These are phyloP conservation scores for Thinocorus orbignyianus DNA, from an alignment of 2,113 vertebrate genomes.

Conservation along the genomic window DNA sequence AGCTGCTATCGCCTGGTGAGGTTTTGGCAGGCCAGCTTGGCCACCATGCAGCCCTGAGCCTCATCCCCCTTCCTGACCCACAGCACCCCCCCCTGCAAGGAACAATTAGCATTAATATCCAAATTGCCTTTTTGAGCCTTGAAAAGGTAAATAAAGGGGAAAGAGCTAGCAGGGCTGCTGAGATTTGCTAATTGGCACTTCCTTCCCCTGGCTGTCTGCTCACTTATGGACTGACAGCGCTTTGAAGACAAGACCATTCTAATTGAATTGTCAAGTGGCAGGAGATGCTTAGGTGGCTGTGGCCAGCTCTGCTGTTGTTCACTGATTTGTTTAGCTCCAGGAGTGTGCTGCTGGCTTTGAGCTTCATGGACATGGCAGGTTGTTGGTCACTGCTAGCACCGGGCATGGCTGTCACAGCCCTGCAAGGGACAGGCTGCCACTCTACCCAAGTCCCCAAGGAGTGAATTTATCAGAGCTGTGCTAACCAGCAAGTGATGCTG, in stretches of 20 bases:
- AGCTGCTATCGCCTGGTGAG: accelerated
- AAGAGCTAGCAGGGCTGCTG: neutral
- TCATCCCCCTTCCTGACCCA: neutral
- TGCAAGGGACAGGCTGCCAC: neutral
- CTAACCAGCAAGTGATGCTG: accelerated
- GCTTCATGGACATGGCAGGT: neutral
- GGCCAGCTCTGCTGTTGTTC: neutral
- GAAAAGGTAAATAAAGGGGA: neutral
- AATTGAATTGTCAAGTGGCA: neutral
- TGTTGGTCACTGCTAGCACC: neutral
- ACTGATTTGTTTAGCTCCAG: neutral
- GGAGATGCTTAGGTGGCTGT: neutral
- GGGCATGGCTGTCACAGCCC: neutral
- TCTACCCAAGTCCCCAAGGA: neutral
- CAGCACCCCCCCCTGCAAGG: neutral
- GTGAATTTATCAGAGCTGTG: neutral
- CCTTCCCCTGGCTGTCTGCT: neutral
- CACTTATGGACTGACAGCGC: neutral
- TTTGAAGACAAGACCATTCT: neutral
- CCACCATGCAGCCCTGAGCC: neutral
- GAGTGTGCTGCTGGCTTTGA: neutral
- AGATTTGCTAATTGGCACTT: neutral
- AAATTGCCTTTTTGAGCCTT: neutral
- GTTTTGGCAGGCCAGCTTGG: neutral
- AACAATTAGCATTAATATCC: neutral